phyloP scores from a whole-genome alignment of 1,140 invertebrate genomes.

The Holcopasites calliopsidis region DNA sequence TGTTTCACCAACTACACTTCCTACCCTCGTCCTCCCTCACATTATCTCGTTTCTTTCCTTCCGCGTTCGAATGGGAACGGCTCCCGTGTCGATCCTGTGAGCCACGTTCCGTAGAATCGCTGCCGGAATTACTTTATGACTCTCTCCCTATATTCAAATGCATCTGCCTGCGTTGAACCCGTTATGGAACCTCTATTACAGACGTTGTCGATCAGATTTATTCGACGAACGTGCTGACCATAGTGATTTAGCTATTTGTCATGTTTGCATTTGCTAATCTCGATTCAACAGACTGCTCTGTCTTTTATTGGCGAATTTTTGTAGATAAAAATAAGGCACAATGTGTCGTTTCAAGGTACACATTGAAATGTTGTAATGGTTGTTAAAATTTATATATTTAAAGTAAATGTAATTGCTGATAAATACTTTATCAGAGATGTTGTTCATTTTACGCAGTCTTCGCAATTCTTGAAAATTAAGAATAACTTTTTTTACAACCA shows the following conservation, averaged over 20 bases:
- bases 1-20: constrained; percentile 44
- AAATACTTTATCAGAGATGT: too few relatives aligned
- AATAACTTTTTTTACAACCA: too few relatives aligned
- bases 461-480: too few relatives aligned
- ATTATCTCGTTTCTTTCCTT: neutral
- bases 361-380: too few relatives aligned
- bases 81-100: neutral
- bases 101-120: neutral
- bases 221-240: neutral
- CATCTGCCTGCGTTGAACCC: neutral
- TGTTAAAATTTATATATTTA: too few relatives aligned
- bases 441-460: too few relatives aligned
- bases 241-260: neutral
- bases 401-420: too few relatives aligned
- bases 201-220: neutral
- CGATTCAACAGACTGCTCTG: neutral
- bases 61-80: neutral
- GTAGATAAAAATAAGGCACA: too few relatives aligned
- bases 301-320: too few relatives aligned
- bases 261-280: neutral
- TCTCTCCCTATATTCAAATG: too few relatives aligned
- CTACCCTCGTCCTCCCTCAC: too few relatives aligned
- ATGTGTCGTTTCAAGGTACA: too few relatives aligned
- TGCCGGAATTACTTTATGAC: neutral
- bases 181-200: neutral